Base-by-base conservation (phyloP, 35 echinoderm and acorn worm genomes). In the Ptychodera flava region DNA sequence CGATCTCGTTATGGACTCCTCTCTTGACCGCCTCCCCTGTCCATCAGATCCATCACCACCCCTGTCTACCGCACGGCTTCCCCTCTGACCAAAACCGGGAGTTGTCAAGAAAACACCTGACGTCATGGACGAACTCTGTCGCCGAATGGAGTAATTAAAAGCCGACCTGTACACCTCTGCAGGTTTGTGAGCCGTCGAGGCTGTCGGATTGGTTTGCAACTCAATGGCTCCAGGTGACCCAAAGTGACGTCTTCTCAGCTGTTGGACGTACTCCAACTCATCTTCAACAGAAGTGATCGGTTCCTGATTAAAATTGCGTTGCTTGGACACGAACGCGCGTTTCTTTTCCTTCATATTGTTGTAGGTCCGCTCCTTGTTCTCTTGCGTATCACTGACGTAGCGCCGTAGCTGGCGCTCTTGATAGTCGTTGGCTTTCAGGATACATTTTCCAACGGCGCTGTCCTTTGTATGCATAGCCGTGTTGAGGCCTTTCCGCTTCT, bases 341-440 rank as follows among this genome's bases (percentile, higher is more conserved):
- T 90, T 98, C 82, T 90, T 91, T 78, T 86, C 83, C 36, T 79
- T 37, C 76, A 98, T 76, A 33, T 38, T 80, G 45, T 92, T 82
- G 16, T 88, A 79, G 30, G 77, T 88, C 36, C 86, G 35, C 53
- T 98, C 92, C 45, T 79, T 85, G 14, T 88, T 78, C 81, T 92
- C 95, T 0, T 87, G 28, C 22, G 94, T 78, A 30, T 94, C 88
- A 31, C 90, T 86, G 28, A 85, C 75, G n/a, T 93, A 78, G 0
- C 78, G 37, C 31, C 78, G 32, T 29, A 98, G 81, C 78, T 88
- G 53, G 33, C 95, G 87, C 12, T 78, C 85, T 78, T 93, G 89
- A 81, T 98, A 98, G 78, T 98, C 90, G 86, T 98, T 98, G 2
- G 90, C 33, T 15, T 85, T 89, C 33, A 98, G 34, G n/a, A 98